Percentiles rank a stretch among this genome's conserved stretches.
Conservation (phyloP, 1,140 invertebrate species). For the Parasteatoda tepidariorum region DNA sequence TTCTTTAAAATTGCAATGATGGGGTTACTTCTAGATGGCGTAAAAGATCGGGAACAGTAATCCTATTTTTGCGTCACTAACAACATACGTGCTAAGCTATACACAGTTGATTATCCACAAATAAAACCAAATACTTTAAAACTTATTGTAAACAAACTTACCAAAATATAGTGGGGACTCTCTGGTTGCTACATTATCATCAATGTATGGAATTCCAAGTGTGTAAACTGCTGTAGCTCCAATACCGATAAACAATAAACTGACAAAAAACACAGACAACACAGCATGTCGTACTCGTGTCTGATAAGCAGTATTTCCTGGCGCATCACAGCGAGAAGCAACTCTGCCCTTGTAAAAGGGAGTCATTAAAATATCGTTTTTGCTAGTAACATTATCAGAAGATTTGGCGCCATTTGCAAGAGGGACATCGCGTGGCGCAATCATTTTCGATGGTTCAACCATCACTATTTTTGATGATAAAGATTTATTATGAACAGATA, state of each 20-base stretch:
- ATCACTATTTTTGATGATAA: background rate
- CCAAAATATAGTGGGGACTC: conserved; percentile 93
- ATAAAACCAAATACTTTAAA: too few relatives aligned
- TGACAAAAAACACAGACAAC: conserved; percentile 86
- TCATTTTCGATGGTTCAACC: conserved; percentile 22
- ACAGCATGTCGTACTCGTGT: conserved; percentile 62
- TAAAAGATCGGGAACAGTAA: too few relatives aligned
- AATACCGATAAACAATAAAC: conserved; percentile 87
- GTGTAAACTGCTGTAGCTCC: conserved; percentile 93
- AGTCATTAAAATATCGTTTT: background rate
- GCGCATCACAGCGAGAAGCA: conserved; percentile 46
- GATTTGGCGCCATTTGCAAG: background rate
- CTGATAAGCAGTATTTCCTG: conserved; percentile 50
- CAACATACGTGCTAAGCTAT: too few relatives aligned
- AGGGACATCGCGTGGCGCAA: conserved; percentile 24
- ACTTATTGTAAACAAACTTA: too few relatives aligned
- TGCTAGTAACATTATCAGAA: background rate
- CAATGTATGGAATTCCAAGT: conserved; percentile 93
- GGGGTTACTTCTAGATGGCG: too few relatives aligned
- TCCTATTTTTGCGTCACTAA: too few relatives aligned
- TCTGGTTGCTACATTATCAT: conserved; percentile 90
- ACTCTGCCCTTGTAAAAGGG: conserved; percentile 49
- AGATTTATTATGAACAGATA: background rate
- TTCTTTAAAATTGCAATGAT: too few relatives aligned
- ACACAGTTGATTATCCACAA: too few relatives aligned